phyloP scores from a whole-genome alignment of 2,888 invertebrate genomes.

The Acleris holmiana region DNA sequence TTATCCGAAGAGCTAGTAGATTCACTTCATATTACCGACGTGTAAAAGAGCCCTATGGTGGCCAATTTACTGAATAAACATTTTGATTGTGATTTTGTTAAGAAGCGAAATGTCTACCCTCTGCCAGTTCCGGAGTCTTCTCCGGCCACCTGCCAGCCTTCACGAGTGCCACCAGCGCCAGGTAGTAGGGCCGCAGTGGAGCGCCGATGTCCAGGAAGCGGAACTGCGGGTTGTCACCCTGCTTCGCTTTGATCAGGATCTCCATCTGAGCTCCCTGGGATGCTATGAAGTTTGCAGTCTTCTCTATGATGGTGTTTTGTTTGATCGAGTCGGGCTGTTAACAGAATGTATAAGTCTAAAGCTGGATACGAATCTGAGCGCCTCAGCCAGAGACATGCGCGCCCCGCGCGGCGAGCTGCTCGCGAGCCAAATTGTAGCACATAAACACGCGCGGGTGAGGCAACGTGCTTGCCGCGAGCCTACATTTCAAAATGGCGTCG shows the following conservation, averaged over 20 bases:
- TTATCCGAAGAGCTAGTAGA: no score
- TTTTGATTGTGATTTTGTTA: no score
- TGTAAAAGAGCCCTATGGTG: no score
- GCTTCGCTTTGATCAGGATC: constrained; percentile 98
- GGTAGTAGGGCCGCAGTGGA: constrained; percentile 94
- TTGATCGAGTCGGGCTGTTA: constrained; percentile 93
- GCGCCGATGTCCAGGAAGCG: constrained; percentile 95
- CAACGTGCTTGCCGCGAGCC: no score
- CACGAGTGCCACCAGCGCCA: constrained; percentile 83
- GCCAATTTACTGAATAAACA: no score
- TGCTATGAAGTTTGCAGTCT: constrained; percentile 95
- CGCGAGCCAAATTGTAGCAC: no score
- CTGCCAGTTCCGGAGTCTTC: constrained; percentile 60
- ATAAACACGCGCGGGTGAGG: no score
- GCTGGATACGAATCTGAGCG: no score
- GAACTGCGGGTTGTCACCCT: constrained; percentile 96
- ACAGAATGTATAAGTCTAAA: constrained; percentile 30
- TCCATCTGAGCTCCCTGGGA: constrained; percentile 99
- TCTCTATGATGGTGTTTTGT: constrained; percentile 96
- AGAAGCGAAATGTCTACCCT: constrained; percentile 63
- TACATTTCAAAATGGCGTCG: no score
- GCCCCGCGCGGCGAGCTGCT: no score
- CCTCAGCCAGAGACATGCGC: no score
- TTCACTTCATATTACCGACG: no score
- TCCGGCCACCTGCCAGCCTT: constrained; percentile 74